phyloP scores from a whole-genome alignment of 2,888 invertebrate genomes.

The Hyposoter didymator region DNA sequence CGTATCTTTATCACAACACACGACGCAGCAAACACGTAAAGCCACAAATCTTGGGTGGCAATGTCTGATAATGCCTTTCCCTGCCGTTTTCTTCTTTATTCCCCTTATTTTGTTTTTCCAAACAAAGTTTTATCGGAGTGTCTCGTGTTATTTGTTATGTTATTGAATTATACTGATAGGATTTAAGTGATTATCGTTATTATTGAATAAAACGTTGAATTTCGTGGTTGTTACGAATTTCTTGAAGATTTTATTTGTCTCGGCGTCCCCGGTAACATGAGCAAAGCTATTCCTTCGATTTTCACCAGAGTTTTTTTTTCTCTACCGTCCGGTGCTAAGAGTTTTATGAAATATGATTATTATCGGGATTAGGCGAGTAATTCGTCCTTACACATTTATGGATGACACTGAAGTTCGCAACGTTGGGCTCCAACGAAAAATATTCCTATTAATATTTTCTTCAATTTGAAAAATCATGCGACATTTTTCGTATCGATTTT shows the following conservation, averaged over 20 bases:
- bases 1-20: conserved; percentile 82
- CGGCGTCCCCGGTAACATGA: too few species aligned
- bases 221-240: neutral
- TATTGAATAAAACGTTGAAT: conserved; percentile 34
- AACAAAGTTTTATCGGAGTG: conserved; percentile 30
- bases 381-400: too few species aligned
- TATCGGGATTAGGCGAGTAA: too few species aligned
- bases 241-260: neutral
- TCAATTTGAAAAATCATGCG: too few species aligned
- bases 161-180: conserved; percentile 54
- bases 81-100: conserved; percentile 8
- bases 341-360: too few species aligned
- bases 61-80: conserved; percentile 53
- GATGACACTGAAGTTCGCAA: too few species aligned
- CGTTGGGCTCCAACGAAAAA: too few species aligned
- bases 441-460: too few species aligned
- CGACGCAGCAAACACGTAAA: conserved; percentile 80
- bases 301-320: neutral
- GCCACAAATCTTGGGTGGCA: conserved; percentile 69
- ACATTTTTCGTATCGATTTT: too few species aligned
- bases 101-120: neutral
- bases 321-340: neutral
- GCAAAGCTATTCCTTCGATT: neutral
- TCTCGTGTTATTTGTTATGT: conserved; percentile 64
- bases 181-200: conserved; percentile 69